Evolutionary conservation across 1,140 invertebrate species (phyloP).

Genomic region (Octopus bimaculoides): DNA sequence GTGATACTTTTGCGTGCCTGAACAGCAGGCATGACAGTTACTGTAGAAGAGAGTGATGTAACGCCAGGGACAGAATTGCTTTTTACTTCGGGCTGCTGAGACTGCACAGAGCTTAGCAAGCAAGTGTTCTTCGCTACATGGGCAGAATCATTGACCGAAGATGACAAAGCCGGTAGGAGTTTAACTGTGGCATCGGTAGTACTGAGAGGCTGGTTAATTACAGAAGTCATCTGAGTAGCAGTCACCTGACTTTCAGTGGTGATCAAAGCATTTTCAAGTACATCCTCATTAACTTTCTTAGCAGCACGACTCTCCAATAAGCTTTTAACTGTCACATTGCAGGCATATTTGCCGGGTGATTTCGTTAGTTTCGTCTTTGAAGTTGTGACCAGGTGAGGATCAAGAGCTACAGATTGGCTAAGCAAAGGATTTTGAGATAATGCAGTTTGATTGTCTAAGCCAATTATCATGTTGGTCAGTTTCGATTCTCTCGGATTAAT

Average conservation of each 20-base stretch:
- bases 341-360: slow-evolving; percentile 33
- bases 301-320: slow-evolving; percentile 36
- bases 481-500: too few relatives aligned
- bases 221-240: background rate
- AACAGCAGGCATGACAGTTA: slow-evolving; percentile 35
- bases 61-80: slow-evolving; percentile 37
- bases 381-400: background rate
- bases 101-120: background rate
- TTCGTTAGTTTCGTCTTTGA: background rate
- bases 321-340: slow-evolving; percentile 46
- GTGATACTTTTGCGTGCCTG: slow-evolving; percentile 36
- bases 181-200: background rate
- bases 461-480: too few relatives aligned
- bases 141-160: background rate
- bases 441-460: too few relatives aligned
- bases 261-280: background rate
- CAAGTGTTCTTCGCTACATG: background rate
- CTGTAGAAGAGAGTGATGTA: slow-evolving; percentile 43
- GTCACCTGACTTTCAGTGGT: background rate
- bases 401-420: background rate
- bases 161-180: background rate
- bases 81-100: slow-evolving; percentile 12
- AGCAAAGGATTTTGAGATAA: too few relatives aligned
- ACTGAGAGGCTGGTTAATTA: background rate
- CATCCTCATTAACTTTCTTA: slow-evolving; percentile 17